These are phyloP conservation scores for Arnoldichthys spilopterus DNA, from an alignment of 2,797 vertebrate genomes.

Conservation along the genomic window DNA sequence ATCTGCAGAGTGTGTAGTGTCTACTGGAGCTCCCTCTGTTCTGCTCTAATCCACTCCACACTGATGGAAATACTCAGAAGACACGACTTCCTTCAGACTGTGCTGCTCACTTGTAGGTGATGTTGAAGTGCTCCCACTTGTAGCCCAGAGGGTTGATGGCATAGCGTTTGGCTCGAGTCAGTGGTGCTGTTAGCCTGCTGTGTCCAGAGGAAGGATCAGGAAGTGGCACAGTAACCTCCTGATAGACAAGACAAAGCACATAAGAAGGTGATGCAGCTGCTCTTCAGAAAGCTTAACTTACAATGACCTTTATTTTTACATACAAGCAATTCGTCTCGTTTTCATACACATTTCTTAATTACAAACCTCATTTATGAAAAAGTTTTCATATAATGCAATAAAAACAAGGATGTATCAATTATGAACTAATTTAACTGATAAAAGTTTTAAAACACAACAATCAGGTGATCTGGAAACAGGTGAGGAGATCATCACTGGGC, in stretches of 20 bases:
- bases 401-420: too few species aligned
- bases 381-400: too few species aligned
- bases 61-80: too few species aligned
- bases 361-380: too few species aligned
- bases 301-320: background rate
- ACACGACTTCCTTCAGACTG: background rate
- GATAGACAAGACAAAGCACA: constrained; percentile 8
- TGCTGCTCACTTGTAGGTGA: constrained; percentile 80
- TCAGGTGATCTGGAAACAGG: too few species aligned
- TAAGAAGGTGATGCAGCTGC: background rate
- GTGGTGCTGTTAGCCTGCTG: constrained; percentile 10
- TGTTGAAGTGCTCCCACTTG: constrained; percentile 84
- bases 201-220: constrained; percentile 19
- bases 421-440: too few species aligned
- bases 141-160: constrained; percentile 81
- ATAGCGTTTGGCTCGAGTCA: constrained; percentile 73
- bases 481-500: too few species aligned
- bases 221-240: constrained; percentile 30
- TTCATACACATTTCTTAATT: too few species aligned
- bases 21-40: too few species aligned
- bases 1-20: too few species aligned
- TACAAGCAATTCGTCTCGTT: background rate
- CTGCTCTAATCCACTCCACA: too few species aligned
- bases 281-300: background rate
- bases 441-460: too few species aligned